Percentiles rank a stretch among this genome's conserved stretches.
phyloP scores from a whole-genome alignment of 2,888 invertebrate species.

The Hedychridium roseum region DNA sequence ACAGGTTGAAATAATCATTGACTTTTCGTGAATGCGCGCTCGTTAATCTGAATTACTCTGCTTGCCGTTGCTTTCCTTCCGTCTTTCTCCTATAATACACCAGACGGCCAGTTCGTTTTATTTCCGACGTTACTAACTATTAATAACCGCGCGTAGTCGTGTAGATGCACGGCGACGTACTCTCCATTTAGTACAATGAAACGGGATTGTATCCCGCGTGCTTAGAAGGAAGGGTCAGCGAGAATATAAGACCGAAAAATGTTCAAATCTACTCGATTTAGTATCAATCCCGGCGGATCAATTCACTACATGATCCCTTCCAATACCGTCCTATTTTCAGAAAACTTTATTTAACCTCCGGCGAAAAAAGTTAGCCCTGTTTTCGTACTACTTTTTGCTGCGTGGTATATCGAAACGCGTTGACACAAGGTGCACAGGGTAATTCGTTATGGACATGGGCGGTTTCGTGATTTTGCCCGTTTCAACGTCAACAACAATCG shows the following conservation, averaged over 20 bases:
- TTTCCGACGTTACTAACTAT: constrained; percentile 13
- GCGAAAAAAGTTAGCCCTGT: no score
- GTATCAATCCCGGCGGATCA: neutral
- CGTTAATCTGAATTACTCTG: no score
- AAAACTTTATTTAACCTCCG: no score
- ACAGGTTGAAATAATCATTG: constrained; percentile 1
- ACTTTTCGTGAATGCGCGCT: no score
- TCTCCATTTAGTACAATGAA: neutral
- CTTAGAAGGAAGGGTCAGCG: neutral
- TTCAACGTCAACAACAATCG: no score
- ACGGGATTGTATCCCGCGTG: no score
- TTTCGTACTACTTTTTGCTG: no score
- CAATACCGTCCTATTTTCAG: no score
- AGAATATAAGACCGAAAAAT: neutral
- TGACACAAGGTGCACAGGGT: no score
- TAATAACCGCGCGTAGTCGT: constrained; percentile 1
- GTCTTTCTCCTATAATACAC: neutral
- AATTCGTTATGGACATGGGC: no score
- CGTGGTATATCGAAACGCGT: no score
- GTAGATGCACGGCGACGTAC: neutral
- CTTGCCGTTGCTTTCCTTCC: neutral
- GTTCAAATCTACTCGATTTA: neutral
- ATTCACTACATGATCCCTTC: neutral
- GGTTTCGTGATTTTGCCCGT: no score
- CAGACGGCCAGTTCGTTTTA: constrained; percentile 7